A percentile compares a stretch with the other conserved stretches of the same genome.
Conservation (phyloP, 2,888 invertebrate species). For the Caenorhabditis sp. region DNA sequence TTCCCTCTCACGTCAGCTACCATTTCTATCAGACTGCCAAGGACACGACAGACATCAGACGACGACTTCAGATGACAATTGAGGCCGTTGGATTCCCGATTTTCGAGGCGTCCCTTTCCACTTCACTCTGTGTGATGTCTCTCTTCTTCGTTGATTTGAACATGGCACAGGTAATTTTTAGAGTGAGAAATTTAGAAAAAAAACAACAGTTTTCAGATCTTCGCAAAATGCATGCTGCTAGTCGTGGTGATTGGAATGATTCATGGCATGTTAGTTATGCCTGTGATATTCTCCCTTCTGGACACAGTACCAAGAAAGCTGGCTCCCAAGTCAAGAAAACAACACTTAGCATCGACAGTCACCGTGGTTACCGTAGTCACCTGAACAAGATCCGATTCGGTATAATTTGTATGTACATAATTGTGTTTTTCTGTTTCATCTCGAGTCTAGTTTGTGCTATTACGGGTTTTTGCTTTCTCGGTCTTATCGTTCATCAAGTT, state of each 20-base stretch:
- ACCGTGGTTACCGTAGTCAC: slow-evolving; percentile 50
- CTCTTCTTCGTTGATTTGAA: slow-evolving; percentile 81
- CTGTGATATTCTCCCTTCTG: slow-evolving; percentile 79
- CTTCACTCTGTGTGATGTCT: slow-evolving; percentile 80
- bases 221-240: slow-evolving; percentile 81
- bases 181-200: neutral
- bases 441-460: slow-evolving; percentile 29
- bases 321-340: slow-evolving; percentile 27
- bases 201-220: slow-evolving; percentile 74
- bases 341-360: slow-evolving; percentile 31
- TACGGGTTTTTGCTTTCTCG: slow-evolving; percentile 27
- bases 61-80: slow-evolving; percentile 78
- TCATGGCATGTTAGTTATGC: slow-evolving; percentile 82
- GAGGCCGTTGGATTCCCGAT: slow-evolving; percentile 82
- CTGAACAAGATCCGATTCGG: neutral
- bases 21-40: slow-evolving; percentile 80
- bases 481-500: neutral
- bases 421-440: slow-evolving; percentile 3
- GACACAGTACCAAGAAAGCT: slow-evolving; percentile 67
- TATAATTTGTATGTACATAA: slow-evolving; percentile 31
- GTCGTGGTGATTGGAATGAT: slow-evolving; percentile 81
- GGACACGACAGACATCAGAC: slow-evolving; percentile 59
- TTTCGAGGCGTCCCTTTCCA: slow-evolving; percentile 79
- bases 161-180: slow-evolving; percentile 78
- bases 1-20: slow-evolving; percentile 82